These are phyloP conservation scores for Tiliqua scincoides DNA, from an alignment of 2,113 vertebrate genomes.

Conservation along the genomic window DNA sequence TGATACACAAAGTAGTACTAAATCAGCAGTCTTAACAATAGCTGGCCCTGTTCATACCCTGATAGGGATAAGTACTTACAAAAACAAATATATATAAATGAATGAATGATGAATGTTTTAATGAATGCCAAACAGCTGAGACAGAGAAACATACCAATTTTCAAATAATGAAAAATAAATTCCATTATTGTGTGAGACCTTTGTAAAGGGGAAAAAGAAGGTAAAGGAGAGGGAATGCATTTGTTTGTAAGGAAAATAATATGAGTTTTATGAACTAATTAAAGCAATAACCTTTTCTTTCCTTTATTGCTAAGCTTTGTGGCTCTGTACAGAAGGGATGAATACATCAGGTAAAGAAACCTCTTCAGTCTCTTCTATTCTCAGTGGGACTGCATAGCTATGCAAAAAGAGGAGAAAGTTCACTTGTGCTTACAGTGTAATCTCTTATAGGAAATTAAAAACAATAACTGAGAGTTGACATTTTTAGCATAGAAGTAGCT, in stretches of 20 bases:
- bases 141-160: neutral
- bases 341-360: neutral
- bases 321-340: neutral
- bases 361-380: neutral
- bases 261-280: conserved; percentile 7
- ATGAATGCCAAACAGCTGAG: neutral
- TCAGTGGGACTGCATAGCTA: neutral
- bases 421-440: conserved; percentile 35
- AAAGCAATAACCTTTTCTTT: neutral
- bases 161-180: neutral
- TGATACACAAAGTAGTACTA: conserved; percentile 1
- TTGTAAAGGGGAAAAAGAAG: neutral
- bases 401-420: neutral
- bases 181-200: neutral
- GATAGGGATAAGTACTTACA: neutral
- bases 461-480: conserved; percentile 52
- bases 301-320: neutral
- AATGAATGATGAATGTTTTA: neutral
- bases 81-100: conserved; percentile 19
- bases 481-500: conserved; percentile 53
- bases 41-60: conserved; percentile 9
- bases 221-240: neutral
- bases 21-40: conserved; percentile 10
- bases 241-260: neutral
- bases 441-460: conserved; percentile 53